phyloP scores from a whole-genome alignment of 1,140 invertebrate species.

The Dendrolimus punctatus region DNA sequence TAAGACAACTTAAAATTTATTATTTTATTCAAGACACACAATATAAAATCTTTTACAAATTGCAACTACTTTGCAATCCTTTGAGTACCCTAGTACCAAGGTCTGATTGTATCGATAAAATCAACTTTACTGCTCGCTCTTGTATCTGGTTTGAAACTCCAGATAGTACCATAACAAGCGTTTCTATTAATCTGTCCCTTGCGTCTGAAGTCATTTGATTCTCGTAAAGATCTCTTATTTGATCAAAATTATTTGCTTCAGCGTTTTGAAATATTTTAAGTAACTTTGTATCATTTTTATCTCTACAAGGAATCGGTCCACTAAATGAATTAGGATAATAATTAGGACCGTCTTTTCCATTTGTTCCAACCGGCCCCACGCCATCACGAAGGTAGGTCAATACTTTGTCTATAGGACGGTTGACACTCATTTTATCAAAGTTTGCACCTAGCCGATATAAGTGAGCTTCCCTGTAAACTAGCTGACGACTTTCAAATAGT shows the following conservation, averaged over 20 bases:
- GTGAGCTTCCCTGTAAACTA: conserved; percentile 91
- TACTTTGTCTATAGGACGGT: conserved; percentile 77
- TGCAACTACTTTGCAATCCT: background rate
- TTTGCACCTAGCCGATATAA: conserved; percentile 89
- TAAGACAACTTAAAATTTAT: too few relatives aligned
- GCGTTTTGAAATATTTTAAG: conserved; percentile 59
- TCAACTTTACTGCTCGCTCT: conserved; percentile 1
- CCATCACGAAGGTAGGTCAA: conserved; percentile 83
- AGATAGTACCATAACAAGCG: conserved; percentile 82
- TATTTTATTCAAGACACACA: too few relatives aligned
- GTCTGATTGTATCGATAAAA: background rate
- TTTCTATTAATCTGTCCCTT: conserved; percentile 79
- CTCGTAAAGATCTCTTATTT: conserved; percentile 79
- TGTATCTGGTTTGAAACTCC: conserved; percentile 62
- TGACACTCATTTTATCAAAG: conserved; percentile 89
- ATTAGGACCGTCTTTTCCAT: conserved; percentile 85
- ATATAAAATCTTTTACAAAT: too few relatives aligned
- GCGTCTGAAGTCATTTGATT: conserved; percentile 81
- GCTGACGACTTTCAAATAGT: conserved; percentile 88
- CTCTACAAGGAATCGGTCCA: conserved; percentile 76
- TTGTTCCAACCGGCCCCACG: conserved; percentile 72
- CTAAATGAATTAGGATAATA: conserved; percentile 94
- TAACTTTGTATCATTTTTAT: conserved; percentile 47
- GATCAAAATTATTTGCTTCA: conserved; percentile 85
- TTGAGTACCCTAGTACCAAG: background rate